Evolutionary conservation across 2,888 invertebrate genomes (phyloP).

Genomic region (Pyrrhia umbra): DNA sequence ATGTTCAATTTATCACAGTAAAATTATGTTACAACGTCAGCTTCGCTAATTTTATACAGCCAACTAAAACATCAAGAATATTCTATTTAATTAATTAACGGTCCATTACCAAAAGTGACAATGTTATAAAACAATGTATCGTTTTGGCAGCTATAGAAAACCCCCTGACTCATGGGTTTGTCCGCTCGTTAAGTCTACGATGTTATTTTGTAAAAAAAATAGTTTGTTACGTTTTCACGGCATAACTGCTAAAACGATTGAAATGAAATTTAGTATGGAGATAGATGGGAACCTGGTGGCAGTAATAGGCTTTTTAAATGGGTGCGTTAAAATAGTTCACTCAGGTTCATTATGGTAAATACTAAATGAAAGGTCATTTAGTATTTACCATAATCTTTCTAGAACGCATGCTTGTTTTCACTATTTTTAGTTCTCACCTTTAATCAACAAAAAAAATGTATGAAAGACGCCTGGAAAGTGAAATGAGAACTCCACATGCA

Average conservation of each 20-base stretch:
- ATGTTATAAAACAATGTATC: background rate
- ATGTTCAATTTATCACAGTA: too few species aligned
- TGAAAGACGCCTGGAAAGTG: too few species aligned
- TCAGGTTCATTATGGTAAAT: too few species aligned
- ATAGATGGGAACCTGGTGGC: too few species aligned
- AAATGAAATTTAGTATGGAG: too few species aligned
- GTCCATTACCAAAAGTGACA: slow-evolving; percentile 11
- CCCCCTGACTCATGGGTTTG: slow-evolving; percentile 74
- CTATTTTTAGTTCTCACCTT: too few species aligned
- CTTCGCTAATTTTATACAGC: background rate
- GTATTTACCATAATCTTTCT: background rate
- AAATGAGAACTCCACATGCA: background rate
- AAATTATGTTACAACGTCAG: background rate
- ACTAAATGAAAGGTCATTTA: background rate
- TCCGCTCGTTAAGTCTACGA: slow-evolving; percentile 43
- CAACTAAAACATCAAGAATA: background rate
- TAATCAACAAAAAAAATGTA: too few species aligned
- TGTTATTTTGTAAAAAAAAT: slow-evolving; percentile 16
- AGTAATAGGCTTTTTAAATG: too few species aligned
- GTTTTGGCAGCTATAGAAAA: slow-evolving; percentile 47
- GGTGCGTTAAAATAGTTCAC: too few species aligned
- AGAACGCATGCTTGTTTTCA: too few species aligned
- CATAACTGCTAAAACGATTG: too few species aligned
- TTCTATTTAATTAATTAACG: slow-evolving; percentile 23
- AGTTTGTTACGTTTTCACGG: too few species aligned